A percentile compares a stretch with the other conserved stretches of the same genome.
phyloP scores from a whole-genome alignment of 2,797 vertebrate genomes.

The Lepus townsendii region DNA sequence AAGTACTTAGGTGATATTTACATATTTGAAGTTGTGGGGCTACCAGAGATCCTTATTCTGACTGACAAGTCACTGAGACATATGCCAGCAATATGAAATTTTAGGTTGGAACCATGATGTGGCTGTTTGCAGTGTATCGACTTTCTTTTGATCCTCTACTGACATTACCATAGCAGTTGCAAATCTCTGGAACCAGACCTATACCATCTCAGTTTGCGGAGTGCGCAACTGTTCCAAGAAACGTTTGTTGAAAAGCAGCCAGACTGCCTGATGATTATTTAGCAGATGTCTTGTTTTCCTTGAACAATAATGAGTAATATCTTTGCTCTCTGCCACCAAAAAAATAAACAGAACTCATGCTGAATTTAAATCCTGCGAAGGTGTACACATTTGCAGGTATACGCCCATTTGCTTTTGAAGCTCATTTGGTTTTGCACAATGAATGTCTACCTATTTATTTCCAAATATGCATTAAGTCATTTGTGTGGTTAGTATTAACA shows the following conservation, averaged over 20 bases:
- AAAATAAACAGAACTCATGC: conserved; percentile 45
- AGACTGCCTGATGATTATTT: conserved; percentile 60
- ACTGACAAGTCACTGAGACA: neutral
- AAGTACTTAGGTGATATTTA: neutral
- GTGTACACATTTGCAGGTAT: neutral
- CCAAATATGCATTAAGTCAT: neutral
- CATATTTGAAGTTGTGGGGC: neutral
- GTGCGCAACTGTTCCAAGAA: neutral
- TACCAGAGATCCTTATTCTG: neutral
- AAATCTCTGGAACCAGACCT: neutral
- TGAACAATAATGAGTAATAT: conserved; percentile 58
- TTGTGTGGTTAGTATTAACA: neutral
- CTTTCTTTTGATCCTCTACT: conserved; percentile 4
- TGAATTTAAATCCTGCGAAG: conserved; percentile 5
- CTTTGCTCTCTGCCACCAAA: conserved; percentile 43
- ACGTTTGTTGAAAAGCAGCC: neutral
- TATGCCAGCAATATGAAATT: neutral
- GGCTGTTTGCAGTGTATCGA: neutral
- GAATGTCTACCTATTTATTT: conserved; percentile 35
- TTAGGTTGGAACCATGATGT: neutral
- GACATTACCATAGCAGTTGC: neutral
- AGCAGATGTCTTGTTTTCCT: conserved; percentile 39
- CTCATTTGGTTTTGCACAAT: neutral
- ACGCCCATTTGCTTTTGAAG: conserved; percentile 36
- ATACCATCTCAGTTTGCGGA: neutral